Conservation (phyloP, 1,140 invertebrate genomes). For the Drosophila baimaii region DNA sequence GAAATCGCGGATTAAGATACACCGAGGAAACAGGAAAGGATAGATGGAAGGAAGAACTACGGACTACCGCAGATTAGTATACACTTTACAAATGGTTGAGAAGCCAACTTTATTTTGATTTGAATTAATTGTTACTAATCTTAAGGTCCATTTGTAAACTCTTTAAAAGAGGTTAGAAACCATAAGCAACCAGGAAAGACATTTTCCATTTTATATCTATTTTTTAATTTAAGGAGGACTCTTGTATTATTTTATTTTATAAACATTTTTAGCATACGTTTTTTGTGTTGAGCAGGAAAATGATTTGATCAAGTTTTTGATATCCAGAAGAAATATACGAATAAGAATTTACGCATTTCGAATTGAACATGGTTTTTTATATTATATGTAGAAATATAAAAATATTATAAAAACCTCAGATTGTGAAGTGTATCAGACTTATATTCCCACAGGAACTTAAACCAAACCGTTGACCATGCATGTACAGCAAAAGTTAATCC, state of each 20-base stretch:
- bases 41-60: neutral
- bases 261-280: conserved; percentile 5
- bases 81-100: conserved; percentile 24
- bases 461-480: conserved; percentile 31
- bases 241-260: neutral
- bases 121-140: conserved; percentile 28
- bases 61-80: conserved; percentile 8
- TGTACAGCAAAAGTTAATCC: conserved; percentile 30
- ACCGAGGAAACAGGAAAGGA: conserved; percentile 2
- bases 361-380: neutral
- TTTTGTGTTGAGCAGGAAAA: neutral
- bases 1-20: neutral
- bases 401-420: neutral
- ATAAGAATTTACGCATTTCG: conserved; percentile 20
- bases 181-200: neutral
- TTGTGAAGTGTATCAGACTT: conserved; percentile 24
- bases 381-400: no score
- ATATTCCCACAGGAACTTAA: conserved; percentile 19
- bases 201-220: neutral
- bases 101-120: conserved; percentile 1
- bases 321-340: neutral
- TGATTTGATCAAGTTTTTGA: neutral
- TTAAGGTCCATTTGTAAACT: conserved; percentile 19
- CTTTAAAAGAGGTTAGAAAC: neutral
- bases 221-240: neutral